Percentiles rank a stretch among this genome's conserved stretches.
phyloP scores from a whole-genome alignment of 2,113 vertebrate species.

The Galemys pyrenaicus region DNA sequence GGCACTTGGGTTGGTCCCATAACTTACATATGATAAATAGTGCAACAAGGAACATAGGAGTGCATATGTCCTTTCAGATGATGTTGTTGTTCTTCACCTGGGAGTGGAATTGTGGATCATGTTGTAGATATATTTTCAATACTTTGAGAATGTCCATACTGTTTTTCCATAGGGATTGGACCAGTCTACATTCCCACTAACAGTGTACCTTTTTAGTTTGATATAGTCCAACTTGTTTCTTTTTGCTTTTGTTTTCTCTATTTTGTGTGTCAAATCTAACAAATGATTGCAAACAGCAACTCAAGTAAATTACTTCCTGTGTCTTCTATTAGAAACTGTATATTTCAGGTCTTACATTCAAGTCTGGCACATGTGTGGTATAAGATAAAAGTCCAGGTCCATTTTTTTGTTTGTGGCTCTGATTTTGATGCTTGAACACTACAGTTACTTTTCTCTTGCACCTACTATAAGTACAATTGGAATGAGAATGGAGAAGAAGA shows the following conservation, averaged over 20 bases:
- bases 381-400: background rate
- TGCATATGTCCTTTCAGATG: background rate
- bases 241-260: background rate
- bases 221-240: background rate
- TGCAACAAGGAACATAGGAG: background rate
- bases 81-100: background rate
- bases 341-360: background rate
- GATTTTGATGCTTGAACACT: too few species aligned
- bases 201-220: background rate
- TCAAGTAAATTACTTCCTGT: background rate
- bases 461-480: background rate
- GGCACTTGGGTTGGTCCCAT: background rate
- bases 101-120: background rate
- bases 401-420: background rate
- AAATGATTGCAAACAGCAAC: background rate
- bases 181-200: background rate
- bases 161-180: background rate
- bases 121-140: too few species aligned
- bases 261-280: background rate
- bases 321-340: background rate
- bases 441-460: background rate
- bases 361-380: background rate
- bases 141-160: background rate
- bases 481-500: background rate
- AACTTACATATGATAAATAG: background rate